phyloP scores from a whole-genome alignment of 2,888 invertebrate genomes.

The Nebria salina region DNA sequence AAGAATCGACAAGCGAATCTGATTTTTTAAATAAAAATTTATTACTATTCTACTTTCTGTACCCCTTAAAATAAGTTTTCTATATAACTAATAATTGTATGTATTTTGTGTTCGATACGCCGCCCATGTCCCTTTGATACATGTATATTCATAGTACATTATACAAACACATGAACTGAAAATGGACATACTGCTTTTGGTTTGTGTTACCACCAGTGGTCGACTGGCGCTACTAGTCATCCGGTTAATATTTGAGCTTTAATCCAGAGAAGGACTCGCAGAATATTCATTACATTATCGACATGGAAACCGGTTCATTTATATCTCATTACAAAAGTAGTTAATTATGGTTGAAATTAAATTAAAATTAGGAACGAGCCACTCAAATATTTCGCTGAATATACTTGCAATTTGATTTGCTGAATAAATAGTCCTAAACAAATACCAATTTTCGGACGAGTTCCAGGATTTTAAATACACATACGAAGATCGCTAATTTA shows the following conservation, averaged over 20 bases:
- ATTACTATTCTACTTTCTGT: no score
- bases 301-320: not conserved
- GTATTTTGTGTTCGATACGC: no score
- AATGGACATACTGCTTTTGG: not conserved
- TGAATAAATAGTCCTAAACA: no score
- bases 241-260: not conserved
- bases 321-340: not conserved
- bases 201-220: not conserved
- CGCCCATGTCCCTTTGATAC: no score
- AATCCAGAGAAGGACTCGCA: not conserved
- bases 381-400: no score
- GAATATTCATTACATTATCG: not conserved
- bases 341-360: not conserved
- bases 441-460: no score
- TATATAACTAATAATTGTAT: no score
- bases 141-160: not conserved
- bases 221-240: not conserved
- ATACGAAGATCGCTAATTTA: no score
- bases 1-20: not conserved
- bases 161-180: not conserved
- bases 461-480: no score
- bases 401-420: no score
- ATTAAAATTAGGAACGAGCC: not conserved
- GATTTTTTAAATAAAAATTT: not conserved
- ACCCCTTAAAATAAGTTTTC: no score